Evolutionary conservation across 2,888 invertebrate species (phyloP).

Genomic region (Napeogenes inachia): DNA sequence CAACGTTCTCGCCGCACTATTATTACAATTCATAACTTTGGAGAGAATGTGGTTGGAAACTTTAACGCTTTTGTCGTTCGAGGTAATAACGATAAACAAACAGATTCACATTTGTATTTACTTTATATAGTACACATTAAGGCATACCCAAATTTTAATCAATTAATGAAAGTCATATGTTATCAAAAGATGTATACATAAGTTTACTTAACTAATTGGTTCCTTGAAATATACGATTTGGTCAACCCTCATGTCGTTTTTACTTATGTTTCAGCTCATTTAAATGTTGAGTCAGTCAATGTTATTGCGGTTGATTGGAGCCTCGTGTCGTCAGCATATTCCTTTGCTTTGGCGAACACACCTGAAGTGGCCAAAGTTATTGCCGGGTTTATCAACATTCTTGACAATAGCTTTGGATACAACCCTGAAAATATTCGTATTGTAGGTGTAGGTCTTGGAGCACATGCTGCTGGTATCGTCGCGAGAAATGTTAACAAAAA

Average conservation of each 20-base stretch:
- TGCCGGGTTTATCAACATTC: slow-evolving; percentile 59
- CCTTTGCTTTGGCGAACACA: slow-evolving; percentile 54
- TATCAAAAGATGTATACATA: too few species aligned
- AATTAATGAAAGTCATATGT: too few species aligned
- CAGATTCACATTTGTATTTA: neutral
- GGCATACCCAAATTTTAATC: too few species aligned
- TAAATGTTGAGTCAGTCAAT: slow-evolving; percentile 54
- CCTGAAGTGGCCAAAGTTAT: slow-evolving; percentile 53
- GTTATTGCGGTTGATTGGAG: slow-evolving; percentile 69
- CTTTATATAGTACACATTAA: neutral
- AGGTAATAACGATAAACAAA: slow-evolving; percentile 38
- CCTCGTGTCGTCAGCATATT: slow-evolving; percentile 44
- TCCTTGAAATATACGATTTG: neutral
- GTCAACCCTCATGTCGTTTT: neutral
- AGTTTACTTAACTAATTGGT: too few species aligned
- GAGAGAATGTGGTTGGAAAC: slow-evolving; percentile 50
- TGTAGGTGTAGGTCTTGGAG: slow-evolving; percentile 66
- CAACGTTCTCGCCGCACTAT: slow-evolving; percentile 41
- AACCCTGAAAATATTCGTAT: slow-evolving; percentile 47
- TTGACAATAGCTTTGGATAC: slow-evolving; percentile 49
- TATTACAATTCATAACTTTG: slow-evolving; percentile 51
- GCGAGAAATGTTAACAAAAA: slow-evolving; percentile 44
- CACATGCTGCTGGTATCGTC: slow-evolving; percentile 67
- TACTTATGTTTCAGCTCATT: slow-evolving; percentile 46
- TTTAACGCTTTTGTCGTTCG: slow-evolving; percentile 57